phyloP scores from a whole-genome alignment of 2,888 invertebrate species.

The Troglohyphantes excavatus region DNA sequence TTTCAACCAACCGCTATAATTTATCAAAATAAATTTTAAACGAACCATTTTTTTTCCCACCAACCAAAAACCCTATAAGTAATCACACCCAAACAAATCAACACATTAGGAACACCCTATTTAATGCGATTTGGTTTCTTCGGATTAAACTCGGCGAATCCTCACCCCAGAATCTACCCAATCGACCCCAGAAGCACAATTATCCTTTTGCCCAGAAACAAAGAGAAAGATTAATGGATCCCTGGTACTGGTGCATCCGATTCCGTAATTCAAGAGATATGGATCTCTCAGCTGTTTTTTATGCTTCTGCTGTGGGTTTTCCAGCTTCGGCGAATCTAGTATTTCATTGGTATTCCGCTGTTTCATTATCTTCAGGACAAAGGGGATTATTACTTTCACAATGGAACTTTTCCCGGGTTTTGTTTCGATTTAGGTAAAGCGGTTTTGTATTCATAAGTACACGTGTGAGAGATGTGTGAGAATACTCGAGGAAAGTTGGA shows the following conservation, averaged over 20 bases:
- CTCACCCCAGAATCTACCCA: not conserved
- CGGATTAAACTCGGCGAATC: not conserved
- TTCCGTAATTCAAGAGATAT: conserved; percentile 35
- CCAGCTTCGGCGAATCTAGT: not conserved
- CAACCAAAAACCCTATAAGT: not conserved
- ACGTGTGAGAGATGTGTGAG: not conserved
- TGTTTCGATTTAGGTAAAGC: not conserved
- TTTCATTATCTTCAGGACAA: conserved; percentile 19
- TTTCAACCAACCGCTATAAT: not conserved
- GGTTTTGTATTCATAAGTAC: conserved; percentile 6
- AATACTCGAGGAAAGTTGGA: not conserved
- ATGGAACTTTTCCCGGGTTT: not conserved
- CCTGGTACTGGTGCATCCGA: conserved; percentile 16
- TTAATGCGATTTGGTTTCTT: too few species aligned
- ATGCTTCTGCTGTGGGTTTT: conserved; percentile 11
- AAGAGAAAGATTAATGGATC: conserved; percentile 57
- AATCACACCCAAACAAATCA: not conserved
- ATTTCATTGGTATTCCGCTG: conserved; percentile 3
- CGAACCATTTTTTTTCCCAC: not conserved
- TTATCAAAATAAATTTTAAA: not conserved
- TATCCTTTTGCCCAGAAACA: conserved; percentile 44
- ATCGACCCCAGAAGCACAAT: conserved; percentile 42
- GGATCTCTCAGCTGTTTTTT: conserved; percentile 34
- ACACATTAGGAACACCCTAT: not conserved
- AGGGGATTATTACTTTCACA: conserved; percentile 4